Percentiles rank a stretch among this genome's conserved stretches.
phyloP scores from a whole-genome alignment of 1,140 invertebrate genomes.

The Macrosteles quadrilineatus region DNA sequence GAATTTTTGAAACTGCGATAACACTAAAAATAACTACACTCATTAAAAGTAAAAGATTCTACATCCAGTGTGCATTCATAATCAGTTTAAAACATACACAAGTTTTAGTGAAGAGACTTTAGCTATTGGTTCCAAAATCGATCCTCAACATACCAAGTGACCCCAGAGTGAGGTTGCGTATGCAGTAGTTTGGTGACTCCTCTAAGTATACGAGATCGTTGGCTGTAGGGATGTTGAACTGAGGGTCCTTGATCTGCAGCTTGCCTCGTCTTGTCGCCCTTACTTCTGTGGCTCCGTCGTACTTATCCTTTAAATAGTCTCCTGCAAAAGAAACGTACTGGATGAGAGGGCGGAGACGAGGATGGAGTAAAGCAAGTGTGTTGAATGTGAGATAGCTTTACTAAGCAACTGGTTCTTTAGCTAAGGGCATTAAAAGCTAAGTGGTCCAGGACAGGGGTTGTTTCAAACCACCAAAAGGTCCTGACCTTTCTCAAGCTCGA shows the following conservation, averaged over 20 bases:
- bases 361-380: too few relatives aligned
- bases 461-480: too few relatives aligned
- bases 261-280: conserved; percentile 79
- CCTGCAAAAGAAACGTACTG: conserved; percentile 65
- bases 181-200: conserved; percentile 84
- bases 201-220: conserved; percentile 90
- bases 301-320: conserved; percentile 85
- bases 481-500: too few relatives aligned
- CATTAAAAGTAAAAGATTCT: too few relatives aligned
- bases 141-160: conserved; percentile 62
- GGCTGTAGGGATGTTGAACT: conserved; percentile 75
- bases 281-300: conserved; percentile 91
- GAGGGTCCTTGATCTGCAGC: conserved; percentile 71
- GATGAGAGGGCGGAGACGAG: too few relatives aligned
- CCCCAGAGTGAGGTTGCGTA: conserved; percentile 65
- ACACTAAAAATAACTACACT: too few relatives aligned
- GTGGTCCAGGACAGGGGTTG: too few relatives aligned
- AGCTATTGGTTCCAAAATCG: too few relatives aligned
- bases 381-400: too few relatives aligned
- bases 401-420: too few relatives aligned
- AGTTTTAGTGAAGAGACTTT: background rate
- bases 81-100: background rate
- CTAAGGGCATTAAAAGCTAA: too few relatives aligned
- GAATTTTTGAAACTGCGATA: too few relatives aligned
- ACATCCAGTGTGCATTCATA: background rate